These are phyloP conservation scores for Serripes groenlandicus DNA, from an alignment of 2,888 invertebrate species.

Conservation along the genomic window DNA sequence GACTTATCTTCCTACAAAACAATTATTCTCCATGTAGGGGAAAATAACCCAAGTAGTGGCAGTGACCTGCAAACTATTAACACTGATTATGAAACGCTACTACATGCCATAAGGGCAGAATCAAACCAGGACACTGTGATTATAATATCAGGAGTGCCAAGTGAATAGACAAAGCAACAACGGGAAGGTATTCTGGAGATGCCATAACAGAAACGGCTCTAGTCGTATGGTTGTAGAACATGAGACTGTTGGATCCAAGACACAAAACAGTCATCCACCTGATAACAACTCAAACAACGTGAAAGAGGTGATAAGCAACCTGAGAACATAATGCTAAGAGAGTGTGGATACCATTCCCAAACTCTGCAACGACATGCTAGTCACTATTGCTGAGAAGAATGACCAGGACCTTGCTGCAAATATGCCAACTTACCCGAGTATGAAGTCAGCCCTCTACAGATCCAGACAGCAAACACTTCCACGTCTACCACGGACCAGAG, in stretches of 20 bases:
- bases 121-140: no score
- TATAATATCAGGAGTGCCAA: no score
- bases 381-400: neutral
- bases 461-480: conserved; percentile 7
- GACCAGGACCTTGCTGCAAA: neutral
- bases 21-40: no score
- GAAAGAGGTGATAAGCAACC: neutral
- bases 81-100: no score
- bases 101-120: no score
- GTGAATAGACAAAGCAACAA: neutral
- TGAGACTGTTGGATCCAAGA: neutral
- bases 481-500: neutral
- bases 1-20: no score
- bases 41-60: no score
- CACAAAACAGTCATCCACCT: conserved; percentile 7
- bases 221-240: neutral
- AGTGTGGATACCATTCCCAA: neutral
- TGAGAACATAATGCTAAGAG: neutral
- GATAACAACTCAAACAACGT: neutral
- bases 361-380: conserved; percentile 1
- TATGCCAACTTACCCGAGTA: neutral
- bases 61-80: no score
- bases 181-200: neutral
- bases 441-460: conserved; percentile 7
- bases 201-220: conserved; percentile 1